Evolutionary conservation across 2,888 invertebrate species (phyloP).

Genomic region (Sphaeridia pumilis): DNA sequence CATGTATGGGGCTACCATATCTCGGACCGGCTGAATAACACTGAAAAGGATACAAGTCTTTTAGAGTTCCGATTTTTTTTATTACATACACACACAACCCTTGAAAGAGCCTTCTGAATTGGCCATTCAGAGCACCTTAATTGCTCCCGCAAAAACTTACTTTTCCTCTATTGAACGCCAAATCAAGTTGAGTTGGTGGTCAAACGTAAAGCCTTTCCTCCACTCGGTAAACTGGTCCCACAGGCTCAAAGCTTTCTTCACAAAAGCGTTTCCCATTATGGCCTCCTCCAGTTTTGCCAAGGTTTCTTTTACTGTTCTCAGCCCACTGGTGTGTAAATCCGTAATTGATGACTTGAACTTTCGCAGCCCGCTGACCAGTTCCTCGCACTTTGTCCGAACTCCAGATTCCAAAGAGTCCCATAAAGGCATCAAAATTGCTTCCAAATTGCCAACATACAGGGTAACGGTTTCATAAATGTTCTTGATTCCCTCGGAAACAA

Average conservation of each 20-base stretch:
- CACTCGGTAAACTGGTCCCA: conserved; percentile 37
- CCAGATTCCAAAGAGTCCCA: conserved; percentile 27
- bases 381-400: conserved; percentile 12
- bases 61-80: no score
- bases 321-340: conserved; percentile 15
- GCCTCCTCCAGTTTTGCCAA: conserved; percentile 29
- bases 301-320: conserved; percentile 29
- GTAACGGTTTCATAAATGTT: not conserved
- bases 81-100: no score
- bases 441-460: conserved; percentile 23
- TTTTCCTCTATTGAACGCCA: conserved; percentile 26
- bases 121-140: not conserved
- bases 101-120: no score
- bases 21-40: conserved; percentile 7
- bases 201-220: conserved; percentile 38
- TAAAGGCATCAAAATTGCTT: conserved; percentile 20
- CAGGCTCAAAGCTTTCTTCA: conserved; percentile 25
- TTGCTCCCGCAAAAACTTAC: conserved; percentile 16
- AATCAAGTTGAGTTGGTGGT: conserved; percentile 34
- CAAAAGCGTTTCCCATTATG: conserved; percentile 25
- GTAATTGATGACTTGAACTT: not conserved
- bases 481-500: not conserved
- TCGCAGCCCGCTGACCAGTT: conserved; percentile 15
- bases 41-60: no score
- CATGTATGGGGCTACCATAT: conserved; percentile 33